Evolutionary conservation across 2,888 invertebrate species (phyloP).

Genomic region (Cheilosia variabilis): DNA sequence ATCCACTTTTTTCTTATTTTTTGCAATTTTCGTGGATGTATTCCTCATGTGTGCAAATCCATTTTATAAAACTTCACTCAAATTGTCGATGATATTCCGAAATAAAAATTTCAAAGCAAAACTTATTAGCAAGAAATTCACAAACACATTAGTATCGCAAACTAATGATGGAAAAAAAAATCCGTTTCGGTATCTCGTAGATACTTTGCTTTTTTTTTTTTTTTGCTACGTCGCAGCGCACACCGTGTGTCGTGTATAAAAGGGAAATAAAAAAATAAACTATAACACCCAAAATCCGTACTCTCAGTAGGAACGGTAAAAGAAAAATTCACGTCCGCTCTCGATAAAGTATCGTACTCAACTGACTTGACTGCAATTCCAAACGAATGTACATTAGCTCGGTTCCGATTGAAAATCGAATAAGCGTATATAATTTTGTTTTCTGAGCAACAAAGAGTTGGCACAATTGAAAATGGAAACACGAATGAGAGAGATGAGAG

Average conservation of each 20-base stretch:
- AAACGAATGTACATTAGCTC: slow-evolving; percentile 74
- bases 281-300: slow-evolving; percentile 60
- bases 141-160: slow-evolving; percentile 2
- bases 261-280: slow-evolving; percentile 41
- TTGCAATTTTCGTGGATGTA: not conserved
- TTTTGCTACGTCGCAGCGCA: slow-evolving; percentile 6
- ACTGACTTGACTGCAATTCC: slow-evolving; percentile 69
- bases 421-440: slow-evolving; percentile 71
- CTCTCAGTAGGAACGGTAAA: slow-evolving; percentile 58
- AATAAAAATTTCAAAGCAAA: not conserved
- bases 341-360: slow-evolving; percentile 70
- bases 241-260: slow-evolving; percentile 19
- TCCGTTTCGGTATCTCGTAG: slow-evolving; percentile 37
- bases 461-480: slow-evolving; percentile 39
- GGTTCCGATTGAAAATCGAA: slow-evolving; percentile 75
- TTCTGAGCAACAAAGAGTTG: slow-evolving; percentile 63
- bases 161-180: slow-evolving; percentile 12
- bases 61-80: not conserved
- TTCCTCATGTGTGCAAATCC: slow-evolving; percentile 1
- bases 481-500: slow-evolving; percentile 61
- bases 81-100: slow-evolving; percentile 3
- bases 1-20: not conserved
- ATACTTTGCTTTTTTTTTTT: slow-evolving; percentile 41
- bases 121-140: not conserved
- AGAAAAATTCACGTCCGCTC: slow-evolving; percentile 65